Evolutionary conservation across 2,888 invertebrate genomes (phyloP), one percentile per base, ranked within the genome.

Genomic region (Byasa hedistus): DNA sequence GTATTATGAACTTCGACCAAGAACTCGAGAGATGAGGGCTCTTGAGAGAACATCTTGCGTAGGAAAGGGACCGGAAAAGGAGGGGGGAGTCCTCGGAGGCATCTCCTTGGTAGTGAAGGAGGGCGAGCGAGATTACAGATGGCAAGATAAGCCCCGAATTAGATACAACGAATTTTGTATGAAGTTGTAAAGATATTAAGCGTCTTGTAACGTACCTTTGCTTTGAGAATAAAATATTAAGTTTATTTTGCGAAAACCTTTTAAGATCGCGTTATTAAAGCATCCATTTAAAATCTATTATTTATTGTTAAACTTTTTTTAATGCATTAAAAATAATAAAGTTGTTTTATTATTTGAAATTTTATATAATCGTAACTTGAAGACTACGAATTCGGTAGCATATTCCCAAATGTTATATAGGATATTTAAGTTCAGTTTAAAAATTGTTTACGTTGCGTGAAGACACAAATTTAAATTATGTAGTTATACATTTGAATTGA

Each of bases 61-160:
- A 72, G 73, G 72, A 69, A 72, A 72, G 44, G 69, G 65, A 69
- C 73, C 69, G 60, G 71, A 70, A 52, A 52, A 19, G 75, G 64
- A 71, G 66, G 69, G 75, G 73, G 73, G 79, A 75, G 77, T 83
- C 80, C 85, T 86, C 82, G 79, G 84, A 87, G 84, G 83, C 83
- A 87, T 82, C 84, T 85, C 78, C 78, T 77, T 75, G 76, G 75
- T 75, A 79, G 17, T 79, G 77, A 82, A 79, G 76, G 76, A 74
- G 79, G 78, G 82, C 82, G 86, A 75, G 77, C 75, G 76, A 89
- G 89, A 90, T 90, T 90, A 89, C 84, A 87, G 89, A 90, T 90
- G 91, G 85, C 89, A 89, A 84, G 91, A 89, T 90, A 91, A 91
- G 86, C 90, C 83, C 79, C 80, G 87, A 89, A 89, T 90, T 90